Evolutionary conservation across 2,888 invertebrate species (phyloP), one percentile per base, ranked within the genome.

Genomic region (Drosophila mulleri): DNA sequence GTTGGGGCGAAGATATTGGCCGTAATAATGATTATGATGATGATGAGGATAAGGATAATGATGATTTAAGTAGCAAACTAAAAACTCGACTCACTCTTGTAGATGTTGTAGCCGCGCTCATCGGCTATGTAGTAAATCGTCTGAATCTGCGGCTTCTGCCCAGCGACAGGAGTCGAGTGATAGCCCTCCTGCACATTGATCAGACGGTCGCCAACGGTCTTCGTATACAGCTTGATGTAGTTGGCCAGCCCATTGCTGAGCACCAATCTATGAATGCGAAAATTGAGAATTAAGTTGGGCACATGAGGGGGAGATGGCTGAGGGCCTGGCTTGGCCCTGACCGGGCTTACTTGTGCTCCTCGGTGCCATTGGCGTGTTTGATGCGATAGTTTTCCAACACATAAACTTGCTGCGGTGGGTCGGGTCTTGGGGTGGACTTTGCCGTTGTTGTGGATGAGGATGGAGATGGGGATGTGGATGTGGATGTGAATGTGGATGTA

Each of bases 151-250:
- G 73, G 65, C 3, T 9, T 54, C 1, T 64, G 56, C 1, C 90
- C 82, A 0, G 79, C 64, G 5, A 88, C 59, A 5, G 92, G 91
- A 56, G 91, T 67, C 0, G 92, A 89, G 12, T 86, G 80, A 56
- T 88, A 92, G 6, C 91, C 91, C 62, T 88, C 81, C 66, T 92
- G 91, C 26, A 91, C 89, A 62, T 87, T 87, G 56, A 85, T 73
- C 58, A 63, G 50, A 18, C 73, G 68, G 18, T 83, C 82, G 5
- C 74, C 72, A 26, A 86, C 73, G 1, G 56, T 42, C 52, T 92
- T 91, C 18, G 37, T 52, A 35, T 90, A 90, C n/a, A 90, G 78
- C 44, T 81, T 90, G 63, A 92, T 89, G 44, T 82, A 91, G 78
- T 84, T 91, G 12, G 80, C 83, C 74, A 91, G 37, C 1, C 91